Evolutionary conservation across 2,888 invertebrate species (phyloP), one percentile per base, ranked within the genome.

Genomic region (Polyommatus iphigenia): DNA sequence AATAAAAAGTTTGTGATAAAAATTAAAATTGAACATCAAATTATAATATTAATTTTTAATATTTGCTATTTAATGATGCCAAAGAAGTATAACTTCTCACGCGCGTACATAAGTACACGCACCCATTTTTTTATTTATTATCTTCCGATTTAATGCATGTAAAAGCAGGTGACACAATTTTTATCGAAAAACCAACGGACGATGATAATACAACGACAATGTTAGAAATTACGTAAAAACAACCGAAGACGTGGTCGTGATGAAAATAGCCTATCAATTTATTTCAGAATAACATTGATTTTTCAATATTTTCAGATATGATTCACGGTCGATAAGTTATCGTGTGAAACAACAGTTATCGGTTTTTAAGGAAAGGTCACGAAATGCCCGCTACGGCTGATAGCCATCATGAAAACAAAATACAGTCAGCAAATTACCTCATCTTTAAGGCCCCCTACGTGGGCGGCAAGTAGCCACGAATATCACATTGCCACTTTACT

Each of bases 241-340:
- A 73, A 73, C 46, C 10, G 41, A 72, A 41, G 20, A 73, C 73
- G 46, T 73, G 72, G 46, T 41, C 13, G 2, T 10, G n/a, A 13
- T 46, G 13, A 24, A 73, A 73, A 73, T 24, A 73, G 46, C 24
- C 13, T 24, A 73, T 73, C 73, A 20, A 46, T 41, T 67, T 67
- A 32, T 73, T 73, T 73, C 73, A 20, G 46, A 73, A 46, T 73
- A 10, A 20, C 4, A 41, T 20, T 73, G 73, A 24, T 73, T 46
- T 24, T 73, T 15, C 13, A 41, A 24, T 50, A 20, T 6, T 71
- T 73, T 73, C 20, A 73, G n/a, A 73, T 73, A 15, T 46, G 46
- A 41, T 72, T 36, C 50, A 54, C 18, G 15, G 41, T 36, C 18
- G 73, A 73, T 73, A 73, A 41, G 20, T 20, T 73, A 73, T 20